phyloP scores from a whole-genome alignment of 2,113 vertebrate genomes.

The Tretioscincus oriximinensis region DNA sequence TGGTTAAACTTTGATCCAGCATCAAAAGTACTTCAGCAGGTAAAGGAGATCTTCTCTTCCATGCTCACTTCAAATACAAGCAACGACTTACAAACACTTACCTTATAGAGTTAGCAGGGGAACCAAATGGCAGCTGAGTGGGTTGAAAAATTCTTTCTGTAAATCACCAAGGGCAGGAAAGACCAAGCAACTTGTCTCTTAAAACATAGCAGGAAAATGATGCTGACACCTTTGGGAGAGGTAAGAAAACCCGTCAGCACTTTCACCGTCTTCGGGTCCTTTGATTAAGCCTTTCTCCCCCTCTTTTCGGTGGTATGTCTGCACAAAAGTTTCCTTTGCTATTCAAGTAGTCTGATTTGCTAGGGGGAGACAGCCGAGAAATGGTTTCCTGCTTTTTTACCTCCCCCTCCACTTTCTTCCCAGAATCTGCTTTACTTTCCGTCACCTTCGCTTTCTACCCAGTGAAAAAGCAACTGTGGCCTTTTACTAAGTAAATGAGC shows the following conservation, averaged over 20 bases:
- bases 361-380: constrained; percentile 62
- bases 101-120: constrained; percentile 68
- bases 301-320: background rate
- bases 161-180: constrained; percentile 68
- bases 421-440: constrained; percentile 82
- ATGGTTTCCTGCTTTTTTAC: constrained; percentile 60
- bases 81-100: constrained; percentile 66
- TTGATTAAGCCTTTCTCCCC: constrained; percentile 71
- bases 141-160: constrained; percentile 69
- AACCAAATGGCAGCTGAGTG: constrained; percentile 64
- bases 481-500: constrained; percentile 94
- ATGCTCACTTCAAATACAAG: constrained; percentile 59
- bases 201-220: constrained; percentile 67
- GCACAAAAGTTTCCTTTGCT: constrained; percentile 21
- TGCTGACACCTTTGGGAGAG: constrained; percentile 76
- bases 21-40: background rate
- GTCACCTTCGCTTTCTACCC: constrained; percentile 82
- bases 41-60: background rate
- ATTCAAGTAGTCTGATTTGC: constrained; percentile 66
- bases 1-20: background rate
- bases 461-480: constrained; percentile 83
- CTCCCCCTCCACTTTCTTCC: background rate
- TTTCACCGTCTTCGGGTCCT: constrained; percentile 67
- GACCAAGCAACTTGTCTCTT: constrained; percentile 75
- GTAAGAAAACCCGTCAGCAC: constrained; percentile 70